Evolutionary conservation across 2,888 invertebrate genomes (phyloP), one percentile per base, ranked within the genome.

Genomic region (Junonia oenone): DNA sequence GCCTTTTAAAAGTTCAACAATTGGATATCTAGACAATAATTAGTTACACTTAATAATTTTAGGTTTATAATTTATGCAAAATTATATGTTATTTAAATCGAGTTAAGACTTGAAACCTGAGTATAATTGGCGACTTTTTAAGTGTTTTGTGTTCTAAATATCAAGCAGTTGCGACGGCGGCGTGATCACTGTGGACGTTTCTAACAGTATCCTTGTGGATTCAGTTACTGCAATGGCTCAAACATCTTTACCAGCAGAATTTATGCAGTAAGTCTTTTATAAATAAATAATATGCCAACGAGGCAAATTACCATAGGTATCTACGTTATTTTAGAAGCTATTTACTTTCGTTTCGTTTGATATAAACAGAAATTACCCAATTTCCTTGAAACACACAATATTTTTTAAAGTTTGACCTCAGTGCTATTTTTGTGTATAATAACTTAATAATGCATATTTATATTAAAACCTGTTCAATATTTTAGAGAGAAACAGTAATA

Each of bases 141-240:
- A 8, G 11, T 17, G n/a, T 43, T 13, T 2, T n/a, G 6, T 43
- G 26, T 37, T 47, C 48, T 35, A 15, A 6, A 26, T 14, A 38
- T 9, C 9, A 40, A 19, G 17, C 40, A 58, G 46, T 45, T 14
- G 37, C 27, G 83, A 86, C 50, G 80, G 77, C 11, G 78, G 75
- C 22, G 68, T 86, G 13, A 75, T 85, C 55, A 71, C 84, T 1
- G 73, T 88, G 17, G 81, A 88, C 63, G 68, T 87, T 1, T 76
- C 81, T 9, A 71, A 70, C 17, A 75, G 79, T 51, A 69, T 75
- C n/a, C 55, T 83, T 37, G 81, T 81, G 29, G 87, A 86, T 58
- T 83, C 87, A 0, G 74, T 86, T 54, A 78, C 80, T 13, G 73
- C 79, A 15, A 81, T 86, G 76, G 68, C 82, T 9, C 74, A 78